Evolutionary conservation across 2,797 vertebrate species (phyloP), one percentile per base, ranked within the genome.

Genomic region (Poecilia velifera): DNA sequence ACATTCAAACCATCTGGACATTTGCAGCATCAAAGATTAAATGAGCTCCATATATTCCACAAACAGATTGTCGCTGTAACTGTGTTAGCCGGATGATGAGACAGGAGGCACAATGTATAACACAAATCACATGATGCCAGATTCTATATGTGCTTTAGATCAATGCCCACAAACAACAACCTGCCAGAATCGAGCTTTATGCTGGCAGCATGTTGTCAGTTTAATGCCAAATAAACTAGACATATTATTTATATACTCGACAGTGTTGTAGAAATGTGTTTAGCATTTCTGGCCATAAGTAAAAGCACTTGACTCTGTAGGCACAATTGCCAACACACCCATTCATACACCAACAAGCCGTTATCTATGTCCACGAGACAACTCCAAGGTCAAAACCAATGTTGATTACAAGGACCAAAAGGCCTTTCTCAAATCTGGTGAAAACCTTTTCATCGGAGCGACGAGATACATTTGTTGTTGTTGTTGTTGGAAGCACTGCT

Each of bases 21-120:
- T 71, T 73, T 31, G 76, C 72, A 14, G 25, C 76, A 74, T 84
- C 70, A 62, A 82, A 82, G 73, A 88, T 83, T 76, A 80, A 87
- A 86, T 5, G 31, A 36, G 47, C 51, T n/a, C 43, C 66, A 70
- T n/a, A 43, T 70, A 74, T 78, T 34, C 34, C 77, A 66, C 49
- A 43, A 53, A 72, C 47, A 76, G 14, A 79, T 51, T 64, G 45
- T 49, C 9, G 22, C 57, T 75, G 43, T 25, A 71, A 74, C 51
- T 4, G 41, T 49, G 77, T 68, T 73, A 28, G 66, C 43, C 16
- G 6, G 13, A 53, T 76, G 73, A 55, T 31, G 45, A 76, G 51
- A 41, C 43, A 45, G 66, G n/a, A 49, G 46, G 45, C 0, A 1
- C 16, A 34, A 57, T 68, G 46, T n/a, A n/a, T 25, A 43, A 31